A percentile compares a stretch with the other conserved stretches of the same genome.
These are phyloP conservation scores for Xerus rutilus DNA, from an alignment of 2,797 vertebrate species.

Conservation along the genomic window DNA sequence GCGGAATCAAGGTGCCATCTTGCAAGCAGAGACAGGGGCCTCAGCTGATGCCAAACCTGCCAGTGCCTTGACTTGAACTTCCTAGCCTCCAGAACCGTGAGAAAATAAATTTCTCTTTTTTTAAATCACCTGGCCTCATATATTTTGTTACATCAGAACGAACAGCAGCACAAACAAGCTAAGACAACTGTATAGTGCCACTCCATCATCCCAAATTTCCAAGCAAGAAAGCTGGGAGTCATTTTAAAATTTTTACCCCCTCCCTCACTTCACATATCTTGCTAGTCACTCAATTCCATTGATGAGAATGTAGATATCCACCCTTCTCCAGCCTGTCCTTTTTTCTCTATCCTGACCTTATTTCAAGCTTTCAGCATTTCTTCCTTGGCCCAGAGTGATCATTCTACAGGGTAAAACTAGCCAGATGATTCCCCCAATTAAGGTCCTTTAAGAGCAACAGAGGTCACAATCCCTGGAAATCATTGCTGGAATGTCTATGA, in stretches of 20 bases:
- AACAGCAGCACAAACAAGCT: background rate
- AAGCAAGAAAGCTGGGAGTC: background rate
- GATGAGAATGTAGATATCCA: background rate
- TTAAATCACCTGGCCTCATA: background rate
- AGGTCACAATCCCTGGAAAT: background rate
- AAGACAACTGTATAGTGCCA: background rate
- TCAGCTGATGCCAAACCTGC: background rate
- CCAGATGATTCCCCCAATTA: background rate
- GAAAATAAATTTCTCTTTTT: background rate
- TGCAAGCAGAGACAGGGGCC: background rate
- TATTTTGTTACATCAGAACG: background rate
- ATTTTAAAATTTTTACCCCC: background rate
- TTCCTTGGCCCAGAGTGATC: background rate
- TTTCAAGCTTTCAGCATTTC: background rate
- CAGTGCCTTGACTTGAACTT: background rate
- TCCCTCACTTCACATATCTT: background rate
- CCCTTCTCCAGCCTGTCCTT: background rate
- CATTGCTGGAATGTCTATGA: background rate
- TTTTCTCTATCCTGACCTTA: background rate
- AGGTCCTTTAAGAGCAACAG: background rate
- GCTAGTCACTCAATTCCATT: background rate
- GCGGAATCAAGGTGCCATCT: background rate
- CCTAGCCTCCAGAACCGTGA: background rate
- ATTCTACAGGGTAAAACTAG: conserved; percentile 3
- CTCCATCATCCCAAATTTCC: background rate